Evolutionary conservation across 2,888 invertebrate genomes (phyloP).

Genomic region (Choristoneura rosaceana): DNA sequence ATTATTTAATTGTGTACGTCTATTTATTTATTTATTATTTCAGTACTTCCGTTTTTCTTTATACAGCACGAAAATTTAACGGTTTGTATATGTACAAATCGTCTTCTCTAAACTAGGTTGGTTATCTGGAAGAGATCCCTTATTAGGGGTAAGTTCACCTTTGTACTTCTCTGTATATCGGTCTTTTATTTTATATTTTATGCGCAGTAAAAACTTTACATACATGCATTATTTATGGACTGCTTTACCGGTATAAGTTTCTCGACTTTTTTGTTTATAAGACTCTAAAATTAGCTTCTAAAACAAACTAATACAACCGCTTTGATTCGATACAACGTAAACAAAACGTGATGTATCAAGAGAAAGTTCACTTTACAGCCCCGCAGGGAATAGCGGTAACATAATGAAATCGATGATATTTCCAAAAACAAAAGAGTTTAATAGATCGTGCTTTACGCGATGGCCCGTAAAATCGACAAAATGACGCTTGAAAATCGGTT

Average conservation of each 20-base stretch:
- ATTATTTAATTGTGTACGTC: too few species aligned
- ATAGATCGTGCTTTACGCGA: slow-evolving; percentile 26
- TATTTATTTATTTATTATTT: too few species aligned
- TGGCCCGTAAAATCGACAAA: slow-evolving; percentile 47
- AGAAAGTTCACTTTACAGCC: slow-evolving; percentile 1
- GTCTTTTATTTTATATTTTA: too few species aligned
- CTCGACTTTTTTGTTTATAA: background rate
- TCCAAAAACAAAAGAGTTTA: slow-evolving; percentile 37
- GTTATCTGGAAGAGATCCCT: too few species aligned
- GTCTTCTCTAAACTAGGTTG: too few species aligned
- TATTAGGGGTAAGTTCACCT: too few species aligned
- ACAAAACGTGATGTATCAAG: slow-evolving; percentile 7
- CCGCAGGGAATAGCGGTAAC: background rate
- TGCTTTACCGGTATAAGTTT: background rate
- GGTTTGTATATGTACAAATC: too few species aligned
- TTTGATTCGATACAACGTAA: slow-evolving; percentile 16
- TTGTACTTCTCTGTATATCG: too few species aligned
- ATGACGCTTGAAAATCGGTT: slow-evolving; percentile 46
- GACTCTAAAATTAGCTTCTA: slow-evolving; percentile 1
- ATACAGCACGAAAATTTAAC: too few species aligned
- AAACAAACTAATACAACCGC: slow-evolving; percentile 9
- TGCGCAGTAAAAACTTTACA: too few species aligned
- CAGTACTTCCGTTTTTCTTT: too few species aligned
- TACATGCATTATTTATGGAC: background rate
- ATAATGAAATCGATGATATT: slow-evolving; percentile 20